Conservation (phyloP, 2,113 vertebrate species). For the Stegostoma tigrinum region DNA sequence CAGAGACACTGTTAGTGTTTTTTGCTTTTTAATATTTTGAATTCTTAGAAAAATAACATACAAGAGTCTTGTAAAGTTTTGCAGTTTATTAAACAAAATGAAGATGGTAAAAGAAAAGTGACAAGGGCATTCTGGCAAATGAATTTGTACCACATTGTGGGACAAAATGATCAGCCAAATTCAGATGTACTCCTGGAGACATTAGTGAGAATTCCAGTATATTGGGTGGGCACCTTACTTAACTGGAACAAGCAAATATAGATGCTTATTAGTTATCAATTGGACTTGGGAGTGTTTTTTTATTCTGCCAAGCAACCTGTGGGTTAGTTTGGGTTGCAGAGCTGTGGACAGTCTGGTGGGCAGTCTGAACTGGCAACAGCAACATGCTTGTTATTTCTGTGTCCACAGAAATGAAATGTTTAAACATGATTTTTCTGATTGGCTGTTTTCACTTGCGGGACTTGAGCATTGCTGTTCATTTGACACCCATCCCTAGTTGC, state of each 20-base stretch:
- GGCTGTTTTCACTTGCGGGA: too few species aligned
- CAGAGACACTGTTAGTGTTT: neutral
- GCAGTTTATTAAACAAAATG: neutral
- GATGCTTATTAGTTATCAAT: too few species aligned
- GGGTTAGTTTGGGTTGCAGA: neutral
- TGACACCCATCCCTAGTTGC: too few species aligned
- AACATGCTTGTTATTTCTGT: neutral
- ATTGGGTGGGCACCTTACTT: neutral
- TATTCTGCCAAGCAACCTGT: neutral
- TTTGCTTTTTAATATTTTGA: neutral
- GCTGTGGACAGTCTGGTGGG: neutral
- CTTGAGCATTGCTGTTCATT: too few species aligned
- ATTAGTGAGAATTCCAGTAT: neutral
- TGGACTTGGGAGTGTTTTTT: neutral
- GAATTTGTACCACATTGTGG: neutral
- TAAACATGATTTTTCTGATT: neutral
- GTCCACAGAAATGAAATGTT: neutral
- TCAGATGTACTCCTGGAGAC: neutral
- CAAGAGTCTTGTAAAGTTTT: neutral
- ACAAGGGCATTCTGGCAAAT: neutral
- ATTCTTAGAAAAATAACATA: neutral
- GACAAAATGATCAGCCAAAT: neutral
- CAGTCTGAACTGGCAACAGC: neutral
- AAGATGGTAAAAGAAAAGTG: too few species aligned
- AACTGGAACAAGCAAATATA: neutral